phyloP scores from a whole-genome alignment of 92 coral and sea anemone genomes.

The Umimayanthus kanabou region DNA sequence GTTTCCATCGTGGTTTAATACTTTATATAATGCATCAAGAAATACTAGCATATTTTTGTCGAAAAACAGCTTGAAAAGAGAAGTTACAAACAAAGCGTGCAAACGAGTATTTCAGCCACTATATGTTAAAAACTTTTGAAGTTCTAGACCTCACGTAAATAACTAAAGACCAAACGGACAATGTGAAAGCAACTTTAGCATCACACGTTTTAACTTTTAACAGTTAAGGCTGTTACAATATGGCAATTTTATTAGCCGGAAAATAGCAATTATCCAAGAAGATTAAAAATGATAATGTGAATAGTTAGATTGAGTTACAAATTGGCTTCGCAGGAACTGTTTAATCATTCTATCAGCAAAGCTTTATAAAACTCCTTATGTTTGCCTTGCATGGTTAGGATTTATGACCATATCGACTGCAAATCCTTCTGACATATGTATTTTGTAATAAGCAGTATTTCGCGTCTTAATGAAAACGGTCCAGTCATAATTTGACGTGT shows the following conservation, averaged over 20 bases:
- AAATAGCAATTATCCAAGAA: not conserved
- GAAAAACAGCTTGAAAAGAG: not conserved
- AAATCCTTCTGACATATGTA: not conserved
- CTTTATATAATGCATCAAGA: not conserved
- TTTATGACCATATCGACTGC: not conserved
- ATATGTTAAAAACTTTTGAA: not conserved
- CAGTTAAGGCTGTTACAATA: not conserved
- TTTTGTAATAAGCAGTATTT: not conserved
- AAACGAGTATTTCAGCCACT: not conserved
- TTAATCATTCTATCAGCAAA: not conserved
- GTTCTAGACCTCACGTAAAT: no score
- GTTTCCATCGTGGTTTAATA: not conserved
- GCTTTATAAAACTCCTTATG: not conserved
- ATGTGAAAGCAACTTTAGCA: not conserved
- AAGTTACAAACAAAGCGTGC: not conserved
- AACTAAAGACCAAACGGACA: not conserved
- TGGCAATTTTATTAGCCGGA: not conserved
- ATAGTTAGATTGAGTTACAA: not conserved
- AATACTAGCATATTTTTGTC: not conserved
- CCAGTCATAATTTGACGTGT: not conserved
- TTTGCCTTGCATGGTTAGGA: not conserved
- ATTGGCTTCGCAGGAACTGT: not conserved
- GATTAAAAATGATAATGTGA: not conserved
- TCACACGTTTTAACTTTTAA: not conserved
- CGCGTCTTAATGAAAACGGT: not conserved